These are phyloP conservation scores for Neodiprion pinetum DNA, from an alignment of 1,140 invertebrate genomes.

Conservation along the genomic window DNA sequence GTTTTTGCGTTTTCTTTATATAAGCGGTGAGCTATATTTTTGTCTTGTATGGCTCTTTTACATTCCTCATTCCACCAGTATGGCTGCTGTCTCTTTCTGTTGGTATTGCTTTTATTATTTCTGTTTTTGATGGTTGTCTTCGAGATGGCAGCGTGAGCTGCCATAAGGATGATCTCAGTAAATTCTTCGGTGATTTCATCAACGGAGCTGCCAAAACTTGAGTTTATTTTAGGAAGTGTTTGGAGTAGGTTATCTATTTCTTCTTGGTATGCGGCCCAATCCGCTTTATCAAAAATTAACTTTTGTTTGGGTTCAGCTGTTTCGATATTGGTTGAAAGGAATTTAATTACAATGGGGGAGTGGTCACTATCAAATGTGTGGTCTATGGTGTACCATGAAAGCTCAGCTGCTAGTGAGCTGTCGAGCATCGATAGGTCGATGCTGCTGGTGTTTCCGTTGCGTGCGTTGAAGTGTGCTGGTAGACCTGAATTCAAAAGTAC, in stretches of 20 bases:
- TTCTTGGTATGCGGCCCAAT: constrained; percentile 35
- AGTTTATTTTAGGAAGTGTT: constrained; percentile 22
- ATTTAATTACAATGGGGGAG: constrained; percentile 39
- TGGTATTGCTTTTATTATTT: constrained; percentile 28
- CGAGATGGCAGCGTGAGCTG: no score
- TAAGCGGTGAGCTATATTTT: constrained; percentile 39
- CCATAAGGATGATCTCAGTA: constrained; percentile 28
- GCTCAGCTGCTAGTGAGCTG: constrained; percentile 30
- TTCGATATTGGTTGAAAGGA: constrained; percentile 18
- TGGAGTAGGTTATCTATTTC: constrained; percentile 29
- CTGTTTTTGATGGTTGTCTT: constrained; percentile 23
- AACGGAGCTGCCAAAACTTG: no score
- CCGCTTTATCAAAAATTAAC: constrained; percentile 40
- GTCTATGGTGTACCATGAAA: constrained; percentile 38
- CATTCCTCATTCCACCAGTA: constrained; percentile 48
- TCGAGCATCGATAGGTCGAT: constrained; percentile 42
- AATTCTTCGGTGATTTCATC: constrained; percentile 31
- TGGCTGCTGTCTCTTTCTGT: constrained; percentile 32
- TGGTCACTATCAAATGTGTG: constrained; percentile 44
- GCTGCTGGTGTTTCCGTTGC: constrained; percentile 30
- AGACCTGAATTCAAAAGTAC: constrained; percentile 36
- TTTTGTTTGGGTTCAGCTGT: constrained; percentile 21
- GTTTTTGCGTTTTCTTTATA: constrained; percentile 38
- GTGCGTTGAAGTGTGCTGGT: constrained; percentile 40
- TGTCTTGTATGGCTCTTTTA: constrained; percentile 34